Conservation (phyloP, 2,888 invertebrate genomes). For the Lycocerus yunnanus region DNA sequence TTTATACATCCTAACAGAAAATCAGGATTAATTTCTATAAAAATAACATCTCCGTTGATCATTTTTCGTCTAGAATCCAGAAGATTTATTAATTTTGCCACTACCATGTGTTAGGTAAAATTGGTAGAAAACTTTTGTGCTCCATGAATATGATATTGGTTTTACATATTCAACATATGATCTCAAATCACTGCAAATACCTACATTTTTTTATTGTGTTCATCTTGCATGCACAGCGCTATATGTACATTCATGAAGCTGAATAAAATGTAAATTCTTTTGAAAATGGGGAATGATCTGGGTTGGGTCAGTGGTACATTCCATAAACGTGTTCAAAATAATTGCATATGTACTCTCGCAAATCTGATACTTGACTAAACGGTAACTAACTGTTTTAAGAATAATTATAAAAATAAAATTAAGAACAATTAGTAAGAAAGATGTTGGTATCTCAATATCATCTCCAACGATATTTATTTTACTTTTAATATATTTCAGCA, state of each 20-base stretch:
- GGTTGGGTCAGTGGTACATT: slow-evolving; percentile 28
- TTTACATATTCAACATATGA: neutral
- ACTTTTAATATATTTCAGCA: neutral
- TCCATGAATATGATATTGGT: neutral
- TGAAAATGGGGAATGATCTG: slow-evolving; percentile 9
- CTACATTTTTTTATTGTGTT: neutral
- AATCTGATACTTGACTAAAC: neutral
- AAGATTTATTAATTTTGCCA: too few species aligned
- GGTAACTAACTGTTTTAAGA: neutral
- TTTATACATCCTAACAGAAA: too few species aligned
- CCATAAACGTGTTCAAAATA: slow-evolving; percentile 15
- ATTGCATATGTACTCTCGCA: slow-evolving; percentile 5
- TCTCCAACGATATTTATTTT: neutral
- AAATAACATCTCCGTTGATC: too few species aligned
- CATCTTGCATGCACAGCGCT: neutral
- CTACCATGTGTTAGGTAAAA: neutral
- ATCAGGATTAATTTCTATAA: too few species aligned
- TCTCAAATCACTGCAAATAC: neutral
- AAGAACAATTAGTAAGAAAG: neutral
- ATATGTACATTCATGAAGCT: neutral
- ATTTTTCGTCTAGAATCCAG: too few species aligned
- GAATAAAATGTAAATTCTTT: neutral
- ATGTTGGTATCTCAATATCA: neutral
- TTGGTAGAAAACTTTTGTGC: neutral
- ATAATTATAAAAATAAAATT: neutral